Percentiles rank a stretch among this genome's conserved stretches.
Evolutionary conservation across 2,888 invertebrate genomes (phyloP).

Genomic region (Nephrotoma flavescens): DNA sequence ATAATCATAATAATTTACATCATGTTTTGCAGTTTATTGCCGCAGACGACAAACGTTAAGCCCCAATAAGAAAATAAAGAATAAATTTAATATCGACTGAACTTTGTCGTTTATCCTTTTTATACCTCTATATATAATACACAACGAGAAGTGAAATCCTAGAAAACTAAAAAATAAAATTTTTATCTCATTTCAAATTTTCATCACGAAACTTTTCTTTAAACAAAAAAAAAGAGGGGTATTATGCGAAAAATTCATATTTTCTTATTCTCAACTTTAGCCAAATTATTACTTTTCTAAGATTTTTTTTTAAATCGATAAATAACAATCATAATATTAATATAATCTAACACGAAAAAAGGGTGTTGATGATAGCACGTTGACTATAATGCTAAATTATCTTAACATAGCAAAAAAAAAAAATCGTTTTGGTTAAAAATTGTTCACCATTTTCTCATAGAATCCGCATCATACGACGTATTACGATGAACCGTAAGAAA

Average conservation of each 20-base stretch:
- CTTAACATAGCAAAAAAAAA: background rate
- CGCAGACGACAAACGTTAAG: background rate
- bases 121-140: background rate
- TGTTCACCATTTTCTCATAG: background rate
- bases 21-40: too few relatives aligned
- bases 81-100: background rate
- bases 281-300: background rate
- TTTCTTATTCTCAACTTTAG: background rate
- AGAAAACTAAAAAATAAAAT: background rate
- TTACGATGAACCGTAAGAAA: background rate
- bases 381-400: background rate
- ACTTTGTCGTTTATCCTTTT: background rate
- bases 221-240: background rate
- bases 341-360: background rate
- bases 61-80: background rate
- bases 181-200: background rate
- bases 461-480: background rate
- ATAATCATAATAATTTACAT: too few relatives aligned
- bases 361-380: background rate
- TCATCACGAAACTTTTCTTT: background rate
- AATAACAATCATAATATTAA: background rate
- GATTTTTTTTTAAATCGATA: background rate
- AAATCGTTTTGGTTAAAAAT: background rate
- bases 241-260: background rate
- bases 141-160: background rate